These are phyloP conservation scores for Frankliniella fusca DNA, from an alignment of 2,888 invertebrate genomes.

Conservation along the genomic window DNA sequence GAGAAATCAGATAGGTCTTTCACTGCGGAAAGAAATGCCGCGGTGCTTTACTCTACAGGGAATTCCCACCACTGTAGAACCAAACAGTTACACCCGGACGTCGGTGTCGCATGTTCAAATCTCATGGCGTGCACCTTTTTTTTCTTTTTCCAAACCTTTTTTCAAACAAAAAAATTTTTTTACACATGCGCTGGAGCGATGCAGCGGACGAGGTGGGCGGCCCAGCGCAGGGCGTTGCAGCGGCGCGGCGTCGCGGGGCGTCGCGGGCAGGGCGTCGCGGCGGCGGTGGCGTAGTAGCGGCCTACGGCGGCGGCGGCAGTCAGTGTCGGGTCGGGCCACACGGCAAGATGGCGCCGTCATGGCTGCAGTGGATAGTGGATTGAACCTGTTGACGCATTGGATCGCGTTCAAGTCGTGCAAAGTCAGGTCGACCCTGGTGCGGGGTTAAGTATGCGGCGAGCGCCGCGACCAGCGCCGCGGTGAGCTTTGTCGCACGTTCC, in stretches of 20 bases:
- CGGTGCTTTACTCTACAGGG: no score
- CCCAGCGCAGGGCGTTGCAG: background rate
- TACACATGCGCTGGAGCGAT: background rate
- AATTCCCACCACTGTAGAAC: no score
- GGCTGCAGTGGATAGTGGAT: background rate
- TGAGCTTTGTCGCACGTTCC: slow-evolving; percentile 8
- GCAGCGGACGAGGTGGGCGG: background rate
- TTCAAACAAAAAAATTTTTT: no score
- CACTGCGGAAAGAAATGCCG: no score
- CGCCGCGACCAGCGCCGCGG: background rate
- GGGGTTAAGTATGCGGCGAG: background rate
- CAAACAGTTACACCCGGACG: no score
- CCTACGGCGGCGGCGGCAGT: background rate
- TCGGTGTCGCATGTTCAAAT: no score
- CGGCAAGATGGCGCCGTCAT: slow-evolving; percentile 25
- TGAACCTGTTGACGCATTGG: slow-evolving; percentile 22
- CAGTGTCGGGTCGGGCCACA: slow-evolving; percentile 3
- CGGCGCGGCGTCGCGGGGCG: background rate
- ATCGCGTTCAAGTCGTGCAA: background rate
- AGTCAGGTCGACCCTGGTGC: background rate
- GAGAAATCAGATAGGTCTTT: no score
- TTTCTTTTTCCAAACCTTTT: no score
- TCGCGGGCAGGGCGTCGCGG: background rate
- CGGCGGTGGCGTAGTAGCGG: background rate
- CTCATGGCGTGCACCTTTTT: no score